Evolutionary conservation across 1,140 invertebrate species (phyloP), one percentile per base, ranked within the genome.

Genomic region (Bombus turneri): DNA sequence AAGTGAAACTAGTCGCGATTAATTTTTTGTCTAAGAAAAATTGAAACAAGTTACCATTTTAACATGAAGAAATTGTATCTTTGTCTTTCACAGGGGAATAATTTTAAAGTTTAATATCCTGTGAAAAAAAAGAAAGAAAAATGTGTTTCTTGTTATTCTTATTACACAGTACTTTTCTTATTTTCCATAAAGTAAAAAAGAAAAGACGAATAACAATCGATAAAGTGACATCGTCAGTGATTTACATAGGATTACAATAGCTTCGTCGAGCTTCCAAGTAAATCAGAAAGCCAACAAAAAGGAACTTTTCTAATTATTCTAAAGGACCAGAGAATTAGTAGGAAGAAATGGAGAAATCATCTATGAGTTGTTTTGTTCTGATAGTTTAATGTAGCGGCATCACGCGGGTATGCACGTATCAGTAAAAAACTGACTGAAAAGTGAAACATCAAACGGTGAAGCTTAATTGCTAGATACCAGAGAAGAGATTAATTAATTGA

Each of bases 401-500:
- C 0, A 6, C 0, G 25, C 1, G 10, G 3, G 25, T 5, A 22
- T 39, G 34, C 2, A 8, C 6, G 28, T 53, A 53, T 53, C 47
- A 18, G 39, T 8, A 39, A 73, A n/a, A 73, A 43, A 2, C 5
- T 25, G 25, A n/a, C 59, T 62, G 2, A 6, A 10, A 10, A 18
- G 8, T 15, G 37, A 25, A 39, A 57, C 28, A 43, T 78, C n/a
- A n/a, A 6, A 39, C 62, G n/a, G 25, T 8, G 62, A 64, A 64
- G 22, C 31, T 78, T 78, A 64, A 78, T 78, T 31, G 76, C 6
- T 22, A 43, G n/a, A 18, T 37, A 39, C 18, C 28, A 4, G 18
- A 25, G n/a, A 22, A 66, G 15, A 66, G n/a, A 66, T 78, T 78
- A 31, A 78, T 78, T 78, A 64, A 59, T 78, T 78, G 57, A 64